These are phyloP conservation scores for Drosophila lacicola DNA, from an alignment of 2,888 invertebrate genomes.

Conservation along the genomic window DNA sequence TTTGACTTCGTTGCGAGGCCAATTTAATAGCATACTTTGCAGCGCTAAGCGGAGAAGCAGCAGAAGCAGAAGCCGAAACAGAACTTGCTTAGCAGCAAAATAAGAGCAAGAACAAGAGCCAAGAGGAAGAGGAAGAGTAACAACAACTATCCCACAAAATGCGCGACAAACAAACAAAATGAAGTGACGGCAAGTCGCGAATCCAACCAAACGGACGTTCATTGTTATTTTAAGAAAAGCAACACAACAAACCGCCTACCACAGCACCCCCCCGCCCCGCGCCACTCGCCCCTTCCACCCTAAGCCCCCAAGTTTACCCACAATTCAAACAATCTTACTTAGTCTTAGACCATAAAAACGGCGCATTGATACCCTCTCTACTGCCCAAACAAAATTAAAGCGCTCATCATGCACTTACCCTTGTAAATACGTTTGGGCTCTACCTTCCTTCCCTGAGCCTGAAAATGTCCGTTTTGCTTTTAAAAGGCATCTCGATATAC, in stretches of 20 bases:
- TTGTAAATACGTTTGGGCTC: too few species aligned
- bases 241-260: conserved; percentile 60
- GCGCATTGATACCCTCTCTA: conserved; percentile 16
- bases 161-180: conserved; percentile 76
- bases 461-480: too few species aligned
- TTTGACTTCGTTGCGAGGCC: conserved; percentile 77
- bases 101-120: neutral
- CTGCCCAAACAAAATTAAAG: too few species aligned
- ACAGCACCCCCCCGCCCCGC: neutral
- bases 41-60: conserved; percentile 73
- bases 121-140: conserved; percentile 13
- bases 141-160: conserved; percentile 46
- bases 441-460: too few species aligned
- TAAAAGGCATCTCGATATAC: too few species aligned
- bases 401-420: too few species aligned
- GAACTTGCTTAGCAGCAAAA: neutral
- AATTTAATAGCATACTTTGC: conserved; percentile 82
- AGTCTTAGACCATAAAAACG: conserved; percentile 10
- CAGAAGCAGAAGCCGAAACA: conserved; percentile 21
- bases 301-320: neutral
- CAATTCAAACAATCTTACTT: conserved; percentile 25
- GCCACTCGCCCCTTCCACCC: neutral
- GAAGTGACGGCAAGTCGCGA: conserved; percentile 67
- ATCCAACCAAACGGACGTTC: conserved; percentile 70
- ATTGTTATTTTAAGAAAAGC: conserved; percentile 77